A percentile compares a stretch with the other conserved stretches of the same genome.
Evolutionary conservation across 2,888 invertebrate genomes (phyloP).

Genomic region (Drosophila longiperda): DNA sequence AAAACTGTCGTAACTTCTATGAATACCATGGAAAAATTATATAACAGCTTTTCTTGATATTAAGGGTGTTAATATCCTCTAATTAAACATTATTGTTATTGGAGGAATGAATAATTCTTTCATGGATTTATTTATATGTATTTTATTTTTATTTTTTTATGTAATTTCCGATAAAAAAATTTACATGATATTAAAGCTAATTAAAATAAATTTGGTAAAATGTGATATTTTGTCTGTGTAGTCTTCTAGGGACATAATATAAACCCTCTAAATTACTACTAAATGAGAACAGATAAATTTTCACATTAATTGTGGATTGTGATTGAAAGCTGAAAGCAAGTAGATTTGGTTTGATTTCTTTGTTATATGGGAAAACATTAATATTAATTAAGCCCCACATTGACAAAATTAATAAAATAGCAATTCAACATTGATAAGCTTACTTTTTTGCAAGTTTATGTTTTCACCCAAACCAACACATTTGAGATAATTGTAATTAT

Average conservation of each 20-base stretch:
- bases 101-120: neutral
- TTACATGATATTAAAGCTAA: neutral
- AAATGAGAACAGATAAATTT: neutral
- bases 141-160: neutral
- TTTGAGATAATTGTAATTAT: neutral
- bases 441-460: neutral
- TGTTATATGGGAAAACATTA: neutral
- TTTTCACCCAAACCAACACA: neutral
- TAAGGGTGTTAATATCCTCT: neutral
- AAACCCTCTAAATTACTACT: accelerated
- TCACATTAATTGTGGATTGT: neutral
- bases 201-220: neutral
- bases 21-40: neutral
- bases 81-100: neutral
- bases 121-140: neutral
- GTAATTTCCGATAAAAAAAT: neutral
- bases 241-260: neutral
- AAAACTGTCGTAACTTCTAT: neutral
- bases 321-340: neutral
- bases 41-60: neutral
- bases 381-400: neutral
- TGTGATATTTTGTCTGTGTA: neutral
- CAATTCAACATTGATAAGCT: neutral
- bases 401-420: neutral
- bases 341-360: neutral